Evolutionary conservation across 2,797 vertebrate genomes (phyloP).

Genomic region (Pangasius djambal): DNA sequence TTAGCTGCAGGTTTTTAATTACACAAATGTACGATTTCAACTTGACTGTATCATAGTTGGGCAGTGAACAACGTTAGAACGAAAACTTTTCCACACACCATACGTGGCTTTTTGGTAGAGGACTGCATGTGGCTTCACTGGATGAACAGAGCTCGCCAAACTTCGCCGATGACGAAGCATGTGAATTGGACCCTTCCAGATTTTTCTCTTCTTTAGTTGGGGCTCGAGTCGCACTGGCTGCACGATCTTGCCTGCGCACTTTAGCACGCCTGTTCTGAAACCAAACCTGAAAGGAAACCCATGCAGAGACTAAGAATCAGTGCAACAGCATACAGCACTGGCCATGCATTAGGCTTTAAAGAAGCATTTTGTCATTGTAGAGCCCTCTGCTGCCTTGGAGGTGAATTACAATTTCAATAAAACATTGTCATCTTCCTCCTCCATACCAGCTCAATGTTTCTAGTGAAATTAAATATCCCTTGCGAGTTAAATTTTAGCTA

Average conservation of each 20-base stretch:
- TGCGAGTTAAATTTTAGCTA: too few species aligned
- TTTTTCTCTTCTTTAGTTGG: not conserved
- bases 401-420: not conserved
- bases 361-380: not conserved
- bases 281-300: conserved; percentile 3
- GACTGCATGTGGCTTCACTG: not conserved
- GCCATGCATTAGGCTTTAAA: not conserved
- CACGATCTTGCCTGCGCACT: conserved; percentile 2
- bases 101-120: not conserved
- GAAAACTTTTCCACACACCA: not conserved
- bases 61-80: not conserved
- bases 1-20: not conserved
- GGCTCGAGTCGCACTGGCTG: not conserved
- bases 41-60: not conserved
- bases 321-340: not conserved
- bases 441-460: not conserved
- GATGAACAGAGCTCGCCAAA: not conserved
- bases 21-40: not conserved
- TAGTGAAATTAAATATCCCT: not conserved
- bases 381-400: not conserved
- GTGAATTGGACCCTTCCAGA: not conserved
- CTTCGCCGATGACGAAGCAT: too few species aligned
- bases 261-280: conserved; percentile 24
- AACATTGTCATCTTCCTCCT: not conserved
- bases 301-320: not conserved